Evolutionary conservation across 2,113 vertebrate species (phyloP), one percentile per base, ranked within the genome.

Genomic region (Chaenogobius annularis): DNA sequence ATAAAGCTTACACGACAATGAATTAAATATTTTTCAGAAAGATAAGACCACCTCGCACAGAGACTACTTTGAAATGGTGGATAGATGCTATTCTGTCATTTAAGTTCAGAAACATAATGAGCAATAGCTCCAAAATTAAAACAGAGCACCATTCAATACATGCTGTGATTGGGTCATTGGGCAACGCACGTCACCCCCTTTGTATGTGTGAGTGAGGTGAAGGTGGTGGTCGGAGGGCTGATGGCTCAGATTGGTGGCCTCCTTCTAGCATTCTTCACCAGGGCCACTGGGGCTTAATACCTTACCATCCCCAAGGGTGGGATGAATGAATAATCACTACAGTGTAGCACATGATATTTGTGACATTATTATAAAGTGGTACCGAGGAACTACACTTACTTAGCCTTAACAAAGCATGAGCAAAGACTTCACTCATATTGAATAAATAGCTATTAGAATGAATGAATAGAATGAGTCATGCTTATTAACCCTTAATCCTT

Each of bases 1-100:
- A 90, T 91, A 89, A 89, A 89, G 86, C 73, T 71, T 76, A 63
- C 54, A 66, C 61, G 46, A 77, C 70, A 83, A 70, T 80, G 58
- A 71, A 80, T 83, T 79, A 83, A 88, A 88, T 87, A 75, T 82
- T 81, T 77, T 75, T 80, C 65, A 66, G 74, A 69, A 37, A 88
- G 84, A 89, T 13, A 87, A 88, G 80, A 52, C 43, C 72, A 72
- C 54, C 7, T 69, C 75, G 26, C 75, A 58, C 67, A 79, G 73
- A 31, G 58, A 59, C 54, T 22, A 70, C 68, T 20, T 59, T 2
- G 14, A 78, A 72, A 77, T 13, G 12, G 12, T 58, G 55, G 22
- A 2, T 54, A 19, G 9, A 54, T 84, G 79, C 69, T 77, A 66
- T 75, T 20, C 63, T 40, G 83, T 73, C 74, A 80, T 71, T 23